Conservation (phyloP, 2,797 vertebrate species). For the Botia kubotai region DNA sequence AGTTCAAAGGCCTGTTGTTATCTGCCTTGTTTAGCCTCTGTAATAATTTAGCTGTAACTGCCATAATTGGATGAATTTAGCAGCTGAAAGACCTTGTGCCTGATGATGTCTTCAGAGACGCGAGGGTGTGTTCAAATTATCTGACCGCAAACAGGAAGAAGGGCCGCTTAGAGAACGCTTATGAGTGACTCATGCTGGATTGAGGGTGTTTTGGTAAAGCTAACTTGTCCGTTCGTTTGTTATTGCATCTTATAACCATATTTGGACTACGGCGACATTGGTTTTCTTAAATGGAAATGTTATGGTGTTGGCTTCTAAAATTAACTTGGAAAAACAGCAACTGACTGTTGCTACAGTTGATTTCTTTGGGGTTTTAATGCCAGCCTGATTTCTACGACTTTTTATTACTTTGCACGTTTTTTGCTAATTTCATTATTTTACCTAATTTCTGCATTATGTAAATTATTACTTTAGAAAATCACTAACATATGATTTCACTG, state of each 20-base stretch:
- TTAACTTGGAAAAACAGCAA: constrained; percentile 30
- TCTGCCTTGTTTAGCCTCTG: not conserved
- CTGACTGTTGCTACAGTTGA: not conserved
- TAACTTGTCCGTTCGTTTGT: not conserved
- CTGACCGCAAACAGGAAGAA: constrained; percentile 59
- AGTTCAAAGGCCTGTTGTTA: not conserved
- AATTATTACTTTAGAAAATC: too few relatives aligned
- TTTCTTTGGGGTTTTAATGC: not conserved
- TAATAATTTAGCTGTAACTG: too few relatives aligned
- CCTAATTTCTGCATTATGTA: too few relatives aligned
- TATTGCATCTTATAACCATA: constrained; percentile 31
- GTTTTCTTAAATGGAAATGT: constrained; percentile 22
- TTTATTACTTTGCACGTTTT: constrained; percentile 18
- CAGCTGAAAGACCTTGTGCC: constrained; percentile 2
- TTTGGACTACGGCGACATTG: constrained; percentile 2
- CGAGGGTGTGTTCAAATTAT: constrained; percentile 47
- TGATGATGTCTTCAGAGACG: constrained; percentile 16
- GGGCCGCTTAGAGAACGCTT: constrained; percentile 36
- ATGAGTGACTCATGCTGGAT: constrained; percentile 58
- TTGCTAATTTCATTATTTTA: constrained; percentile 21
- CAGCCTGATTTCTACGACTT: constrained; percentile 9
- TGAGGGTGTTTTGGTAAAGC: constrained; percentile 15
- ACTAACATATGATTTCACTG: too few relatives aligned
- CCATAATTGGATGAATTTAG: not conserved
- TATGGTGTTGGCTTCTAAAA: constrained; percentile 43